Percentiles rank a stretch among this genome's conserved stretches.
These are phyloP conservation scores for Oreotrochilus melanogaster DNA, from an alignment of 2,113 vertebrate genomes.

Conservation along the genomic window DNA sequence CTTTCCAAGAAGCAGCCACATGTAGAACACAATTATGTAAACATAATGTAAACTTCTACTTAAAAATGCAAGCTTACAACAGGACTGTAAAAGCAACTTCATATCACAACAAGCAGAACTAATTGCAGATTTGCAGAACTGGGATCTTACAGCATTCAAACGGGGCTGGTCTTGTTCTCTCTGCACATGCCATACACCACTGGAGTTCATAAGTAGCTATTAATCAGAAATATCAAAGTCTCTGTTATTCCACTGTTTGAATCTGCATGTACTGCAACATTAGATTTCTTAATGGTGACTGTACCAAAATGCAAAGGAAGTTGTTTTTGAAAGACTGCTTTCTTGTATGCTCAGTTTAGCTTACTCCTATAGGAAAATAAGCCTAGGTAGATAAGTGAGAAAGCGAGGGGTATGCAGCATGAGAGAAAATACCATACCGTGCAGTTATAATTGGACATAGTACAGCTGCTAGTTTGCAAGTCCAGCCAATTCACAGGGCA, in stretches of 20 bases:
- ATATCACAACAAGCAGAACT: not conserved
- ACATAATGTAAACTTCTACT: not conserved
- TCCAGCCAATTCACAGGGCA: not conserved
- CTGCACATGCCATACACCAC: not conserved
- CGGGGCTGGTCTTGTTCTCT: not conserved
- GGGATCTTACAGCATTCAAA: not conserved
- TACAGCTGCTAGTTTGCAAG: not conserved
- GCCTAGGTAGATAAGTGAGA: not conserved
- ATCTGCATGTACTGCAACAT: not conserved
- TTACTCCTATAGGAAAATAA: not conserved
- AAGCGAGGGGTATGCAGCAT: not conserved
- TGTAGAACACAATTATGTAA: not conserved
- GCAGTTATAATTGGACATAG: not conserved
- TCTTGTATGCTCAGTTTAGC: not conserved
- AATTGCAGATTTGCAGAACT: not conserved
- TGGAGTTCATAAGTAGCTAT: not conserved
- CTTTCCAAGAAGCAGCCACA: not conserved
- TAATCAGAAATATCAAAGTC: not conserved
- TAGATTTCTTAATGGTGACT: not conserved
- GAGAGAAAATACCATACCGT: not conserved
- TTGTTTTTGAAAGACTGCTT: not conserved
- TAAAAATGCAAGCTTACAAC: not conserved
- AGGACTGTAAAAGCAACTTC: not conserved
- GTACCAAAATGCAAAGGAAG: not conserved
- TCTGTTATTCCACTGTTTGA: not conserved